A percentile compares a stretch with the other conserved stretches of the same genome.
Evolutionary conservation across 2,888 invertebrate species (phyloP).

Genomic region (Zeuzera pyrina): DNA sequence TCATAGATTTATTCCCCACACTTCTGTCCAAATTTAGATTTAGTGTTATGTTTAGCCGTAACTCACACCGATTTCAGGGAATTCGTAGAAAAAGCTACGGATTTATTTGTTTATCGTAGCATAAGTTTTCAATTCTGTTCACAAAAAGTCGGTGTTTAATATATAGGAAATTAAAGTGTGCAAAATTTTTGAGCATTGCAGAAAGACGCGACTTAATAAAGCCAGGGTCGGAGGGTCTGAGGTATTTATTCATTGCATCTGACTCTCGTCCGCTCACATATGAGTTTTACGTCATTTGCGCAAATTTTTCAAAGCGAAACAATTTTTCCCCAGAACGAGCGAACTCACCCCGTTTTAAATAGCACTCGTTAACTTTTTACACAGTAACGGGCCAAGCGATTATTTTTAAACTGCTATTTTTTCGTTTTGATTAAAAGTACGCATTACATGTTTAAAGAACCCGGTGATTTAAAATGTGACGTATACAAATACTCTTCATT

Average conservation of each 20-base stretch:
- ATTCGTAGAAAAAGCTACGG: constrained; percentile 34
- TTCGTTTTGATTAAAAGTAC: constrained; percentile 58
- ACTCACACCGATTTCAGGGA: constrained; percentile 36
- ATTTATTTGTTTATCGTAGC: no score
- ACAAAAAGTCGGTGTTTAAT: no score
- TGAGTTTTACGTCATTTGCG: constrained; percentile 63
- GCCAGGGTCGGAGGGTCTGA: constrained; percentile 27
- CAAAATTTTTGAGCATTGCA: constrained; percentile 17
- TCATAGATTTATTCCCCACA: constrained; percentile 66
- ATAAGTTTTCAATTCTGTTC: no score
- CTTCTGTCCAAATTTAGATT: constrained; percentile 71
- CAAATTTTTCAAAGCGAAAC: constrained; percentile 58
- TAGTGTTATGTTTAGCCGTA: constrained; percentile 61
- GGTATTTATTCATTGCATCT: constrained; percentile 35
- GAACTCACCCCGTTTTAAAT: constrained; percentile 42
- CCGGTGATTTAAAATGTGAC: no score
- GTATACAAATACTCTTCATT: no score
- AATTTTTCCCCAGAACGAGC: constrained; percentile 47
- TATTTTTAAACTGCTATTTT: constrained; percentile 57
- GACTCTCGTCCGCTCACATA: constrained; percentile 40
- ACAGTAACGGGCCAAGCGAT: constrained; percentile 45
- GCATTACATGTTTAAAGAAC: no score
- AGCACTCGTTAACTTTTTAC: constrained; percentile 65
- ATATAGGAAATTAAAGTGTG: no score
- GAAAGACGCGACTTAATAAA: constrained; percentile 37